phyloP scores from a whole-genome alignment of 2,888 invertebrate genomes.

The Artemia sp. region DNA sequence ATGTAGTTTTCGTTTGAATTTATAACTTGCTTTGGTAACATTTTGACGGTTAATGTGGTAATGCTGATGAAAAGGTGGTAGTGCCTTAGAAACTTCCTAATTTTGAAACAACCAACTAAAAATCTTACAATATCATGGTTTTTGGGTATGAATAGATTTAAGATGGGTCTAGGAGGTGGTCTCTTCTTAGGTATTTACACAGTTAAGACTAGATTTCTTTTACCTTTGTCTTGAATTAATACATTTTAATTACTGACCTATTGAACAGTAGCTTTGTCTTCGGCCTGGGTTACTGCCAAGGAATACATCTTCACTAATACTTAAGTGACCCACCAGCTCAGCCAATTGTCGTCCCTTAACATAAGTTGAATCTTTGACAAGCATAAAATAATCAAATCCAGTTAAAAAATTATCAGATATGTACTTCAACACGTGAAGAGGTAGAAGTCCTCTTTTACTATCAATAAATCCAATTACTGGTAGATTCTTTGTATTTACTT shows the following conservation, averaged over 20 bases:
- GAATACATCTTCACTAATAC: slow-evolving; percentile 57
- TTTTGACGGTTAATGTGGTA: too few species aligned
- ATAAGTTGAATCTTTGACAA: slow-evolving; percentile 67
- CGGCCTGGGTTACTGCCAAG: slow-evolving; percentile 1
- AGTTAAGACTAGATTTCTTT: too few species aligned
- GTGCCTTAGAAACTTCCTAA: too few species aligned
- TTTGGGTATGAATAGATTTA: too few species aligned
- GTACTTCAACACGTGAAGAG: slow-evolving; percentile 75
- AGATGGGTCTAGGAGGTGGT: too few species aligned
- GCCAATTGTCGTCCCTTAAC: slow-evolving; percentile 59
- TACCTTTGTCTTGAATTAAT: too few species aligned
- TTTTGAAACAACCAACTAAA: too few species aligned
- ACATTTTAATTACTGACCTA: slow-evolving; percentile 38
- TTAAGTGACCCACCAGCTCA: slow-evolving; percentile 53
- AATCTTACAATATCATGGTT: too few species aligned
- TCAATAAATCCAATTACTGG: slow-evolving; percentile 77
- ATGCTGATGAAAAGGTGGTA: too few species aligned
- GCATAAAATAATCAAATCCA: slow-evolving; percentile 79
- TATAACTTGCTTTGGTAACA: too few species aligned
- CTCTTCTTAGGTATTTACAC: too few species aligned
- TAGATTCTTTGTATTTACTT: slow-evolving; percentile 33
- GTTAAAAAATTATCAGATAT: slow-evolving; percentile 72
- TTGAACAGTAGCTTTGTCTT: slow-evolving; percentile 36
- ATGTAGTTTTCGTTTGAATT: too few species aligned
- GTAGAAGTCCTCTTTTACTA: slow-evolving; percentile 51